Evolutionary conservation across 2,888 invertebrate species (phyloP), one percentile per base, ranked within the genome.

Genomic region (Empis stercorea): DNA sequence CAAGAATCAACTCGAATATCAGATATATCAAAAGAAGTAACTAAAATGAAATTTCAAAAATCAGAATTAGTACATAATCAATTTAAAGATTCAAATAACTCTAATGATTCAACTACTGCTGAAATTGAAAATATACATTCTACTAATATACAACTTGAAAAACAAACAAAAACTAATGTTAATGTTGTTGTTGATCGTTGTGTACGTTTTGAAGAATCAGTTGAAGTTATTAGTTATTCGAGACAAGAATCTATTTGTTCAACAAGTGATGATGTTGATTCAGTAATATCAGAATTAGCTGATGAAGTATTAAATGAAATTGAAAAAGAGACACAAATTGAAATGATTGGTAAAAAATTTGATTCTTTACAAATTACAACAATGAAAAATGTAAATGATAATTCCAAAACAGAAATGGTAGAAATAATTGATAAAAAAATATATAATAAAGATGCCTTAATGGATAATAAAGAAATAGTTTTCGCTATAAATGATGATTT

Each of bases 231-330:
- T 0, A 54, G 52, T 10, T 55, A 60, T 15, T 55, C 60, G 11
- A 57, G 62, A 10, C 57, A 61, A 39, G 49, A 49, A 5, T 65
- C 66, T 1, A 56, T 48, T 10, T 62, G 60, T 17, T 67, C 68
- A 6, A 65, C 61, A 0, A 65, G 65, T 46, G 61, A 64, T 51
- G 65, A 60, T 30, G 59, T 63, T 6, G 67, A 67, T 13, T 68
- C 65, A 2, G 62, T 62, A 4, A 62, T 63, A 44, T 66, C 67
- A 1, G 64, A 65, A 48, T 48, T 65, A 44, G 62, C 64, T 3
- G 64, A 64, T 43, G 66, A 66, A 43, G 63, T 62, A 0, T 46
- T 66, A 1, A 55, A 57, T 30, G 63, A 65, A 51, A 54, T 65
- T 7, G 59, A 63, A 51, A 45, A 59, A 47, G 67, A 65, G 46